These are phyloP conservation scores for Misgurnus anguillicaudatus DNA, from an alignment of 2,113 vertebrate genomes.

Conservation along the genomic window DNA sequence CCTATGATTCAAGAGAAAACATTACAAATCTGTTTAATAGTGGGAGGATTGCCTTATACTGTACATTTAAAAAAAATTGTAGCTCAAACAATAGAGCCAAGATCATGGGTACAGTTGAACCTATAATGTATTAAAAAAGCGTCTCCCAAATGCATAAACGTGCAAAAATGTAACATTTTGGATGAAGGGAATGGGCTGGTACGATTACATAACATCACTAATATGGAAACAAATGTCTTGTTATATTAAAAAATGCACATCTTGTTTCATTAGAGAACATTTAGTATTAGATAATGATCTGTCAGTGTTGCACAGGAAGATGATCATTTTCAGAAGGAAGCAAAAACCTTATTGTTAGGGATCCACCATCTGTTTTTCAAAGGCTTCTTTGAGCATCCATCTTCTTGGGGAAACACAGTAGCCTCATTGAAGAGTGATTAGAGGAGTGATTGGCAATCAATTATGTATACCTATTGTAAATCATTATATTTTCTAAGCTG, in stretches of 20 bases:
- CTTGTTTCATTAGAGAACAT: constrained; percentile 61
- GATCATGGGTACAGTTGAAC: no score
- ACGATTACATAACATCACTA: background rate
- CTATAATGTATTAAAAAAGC: no score
- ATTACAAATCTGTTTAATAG: no score
- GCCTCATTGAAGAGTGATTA: constrained; percentile 60
- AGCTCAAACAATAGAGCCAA: no score
- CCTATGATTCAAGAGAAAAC: no score
- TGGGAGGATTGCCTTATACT: no score
- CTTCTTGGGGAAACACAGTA: constrained; percentile 65
- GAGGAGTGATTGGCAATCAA: constrained; percentile 71
- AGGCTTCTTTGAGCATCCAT: constrained; percentile 71
- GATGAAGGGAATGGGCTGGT: no score
- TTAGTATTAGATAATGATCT: constrained; percentile 63
- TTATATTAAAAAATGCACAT: constrained; percentile 39
- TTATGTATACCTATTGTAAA: constrained; percentile 72
- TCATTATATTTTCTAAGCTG: constrained; percentile 65
- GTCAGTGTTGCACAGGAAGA: constrained; percentile 65
- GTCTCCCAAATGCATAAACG: no score
- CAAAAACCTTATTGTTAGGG: constrained; percentile 76
- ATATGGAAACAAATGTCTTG: background rate
- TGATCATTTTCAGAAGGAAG: constrained; percentile 72
- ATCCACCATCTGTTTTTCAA: constrained; percentile 78
- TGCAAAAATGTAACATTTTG: no score
- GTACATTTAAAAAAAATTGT: no score